phyloP scores from a whole-genome alignment of 2,888 invertebrate species.

The Brachypalpus laphriformis region DNA sequence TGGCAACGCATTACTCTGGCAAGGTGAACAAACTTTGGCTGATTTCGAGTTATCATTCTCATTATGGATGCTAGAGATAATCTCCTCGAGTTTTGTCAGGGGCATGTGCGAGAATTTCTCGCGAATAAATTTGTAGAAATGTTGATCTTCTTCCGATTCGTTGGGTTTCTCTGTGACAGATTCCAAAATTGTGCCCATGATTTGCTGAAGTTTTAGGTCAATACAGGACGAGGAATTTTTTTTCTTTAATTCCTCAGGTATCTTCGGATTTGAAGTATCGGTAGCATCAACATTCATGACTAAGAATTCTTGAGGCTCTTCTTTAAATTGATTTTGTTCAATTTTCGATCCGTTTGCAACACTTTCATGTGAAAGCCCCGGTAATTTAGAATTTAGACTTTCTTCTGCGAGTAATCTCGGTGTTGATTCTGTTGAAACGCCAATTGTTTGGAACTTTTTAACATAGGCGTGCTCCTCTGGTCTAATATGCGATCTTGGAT shows the following conservation, averaged over 20 bases:
- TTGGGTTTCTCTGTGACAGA: not conserved
- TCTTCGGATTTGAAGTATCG: not conserved
- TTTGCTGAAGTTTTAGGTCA: conserved; percentile 12
- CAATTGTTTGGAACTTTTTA: not conserved
- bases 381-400: not conserved
- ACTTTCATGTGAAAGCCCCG: not conserved
- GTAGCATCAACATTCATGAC: not conserved
- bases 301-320: not conserved
- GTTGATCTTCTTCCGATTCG: not conserved
- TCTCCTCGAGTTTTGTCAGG: conserved; percentile 1
- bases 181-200: conserved; percentile 16
- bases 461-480: not conserved
- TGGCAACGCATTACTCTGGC: not conserved
- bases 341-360: not conserved
- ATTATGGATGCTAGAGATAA: not conserved
- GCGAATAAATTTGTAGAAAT: conserved; percentile 15
- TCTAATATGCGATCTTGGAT: not conserved
- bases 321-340: not conserved
- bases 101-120: conserved; percentile 5
- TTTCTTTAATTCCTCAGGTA: not conserved
- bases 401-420: not conserved
- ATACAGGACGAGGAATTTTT: not conserved
- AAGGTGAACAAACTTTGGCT: not conserved
- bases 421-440: conserved; percentile 26
- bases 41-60: not conserved